Percentiles rank a stretch among this genome's conserved stretches.
These are phyloP conservation scores for Otolemur garnettii DNA, from an alignment of 2,113 vertebrate species.

Conservation along the genomic window DNA sequence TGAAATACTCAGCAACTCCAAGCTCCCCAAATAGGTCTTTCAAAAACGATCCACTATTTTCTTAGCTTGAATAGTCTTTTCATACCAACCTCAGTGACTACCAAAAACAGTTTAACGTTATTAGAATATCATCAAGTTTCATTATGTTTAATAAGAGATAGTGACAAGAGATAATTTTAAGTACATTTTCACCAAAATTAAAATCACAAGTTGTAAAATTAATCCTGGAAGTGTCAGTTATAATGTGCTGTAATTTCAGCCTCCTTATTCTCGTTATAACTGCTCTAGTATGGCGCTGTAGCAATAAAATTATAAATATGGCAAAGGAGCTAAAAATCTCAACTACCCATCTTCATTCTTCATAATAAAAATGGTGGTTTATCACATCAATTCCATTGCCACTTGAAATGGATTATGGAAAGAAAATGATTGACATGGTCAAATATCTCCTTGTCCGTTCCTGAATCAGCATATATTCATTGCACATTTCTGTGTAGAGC, in stretches of 20 bases:
- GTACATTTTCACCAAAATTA: slow-evolving; percentile 85
- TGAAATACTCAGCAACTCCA: slow-evolving; percentile 34
- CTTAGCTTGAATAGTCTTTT: slow-evolving; percentile 80
- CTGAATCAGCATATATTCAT: neutral
- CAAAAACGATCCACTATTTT: slow-evolving; percentile 78
- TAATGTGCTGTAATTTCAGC: slow-evolving; percentile 83
- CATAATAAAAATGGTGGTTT: slow-evolving; percentile 47
- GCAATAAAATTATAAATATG: slow-evolving; percentile 35
- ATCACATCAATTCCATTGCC: slow-evolving; percentile 57
- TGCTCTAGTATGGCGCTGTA: slow-evolving; percentile 45
- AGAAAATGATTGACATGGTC: slow-evolving; percentile 49
- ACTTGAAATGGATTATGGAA: slow-evolving; percentile 52
- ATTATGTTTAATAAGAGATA: slow-evolving; percentile 87
- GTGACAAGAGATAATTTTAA: slow-evolving; percentile 85
- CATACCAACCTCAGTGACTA: slow-evolving; percentile 74
- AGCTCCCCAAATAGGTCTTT: slow-evolving; percentile 78
- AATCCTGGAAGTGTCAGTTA: slow-evolving; percentile 83
- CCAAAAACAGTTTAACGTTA: slow-evolving; percentile 85
- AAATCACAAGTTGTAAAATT: slow-evolving; percentile 87
- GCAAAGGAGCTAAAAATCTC: slow-evolving; percentile 60
- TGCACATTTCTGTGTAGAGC: neutral
- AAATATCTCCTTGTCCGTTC: slow-evolving; percentile 35
- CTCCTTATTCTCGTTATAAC: slow-evolving; percentile 80
- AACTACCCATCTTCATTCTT: slow-evolving; percentile 57
- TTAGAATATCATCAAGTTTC: slow-evolving; percentile 86